A percentile compares a stretch with the other conserved stretches of the same genome.
phyloP scores from a whole-genome alignment of 2,888 invertebrate genomes.

The Bembecia ichneumoniformis region DNA sequence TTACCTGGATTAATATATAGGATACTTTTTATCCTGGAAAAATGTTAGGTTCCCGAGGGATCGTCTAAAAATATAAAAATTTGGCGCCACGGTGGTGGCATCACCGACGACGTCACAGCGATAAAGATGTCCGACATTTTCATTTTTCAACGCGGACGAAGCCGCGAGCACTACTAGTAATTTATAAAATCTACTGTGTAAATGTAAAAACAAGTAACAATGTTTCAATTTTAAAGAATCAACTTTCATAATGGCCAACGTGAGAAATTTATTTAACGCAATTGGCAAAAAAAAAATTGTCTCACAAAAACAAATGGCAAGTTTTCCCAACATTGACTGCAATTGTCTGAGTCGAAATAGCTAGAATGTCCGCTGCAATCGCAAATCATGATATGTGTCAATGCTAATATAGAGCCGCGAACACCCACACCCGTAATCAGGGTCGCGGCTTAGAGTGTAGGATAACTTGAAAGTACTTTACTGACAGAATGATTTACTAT shows the following conservation, averaged over 20 bases:
- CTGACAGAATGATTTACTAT: slow-evolving; percentile 32
- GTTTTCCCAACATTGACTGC: slow-evolving; percentile 13
- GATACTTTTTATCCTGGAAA: no score
- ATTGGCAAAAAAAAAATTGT: neutral
- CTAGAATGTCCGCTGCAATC: slow-evolving; percentile 41
- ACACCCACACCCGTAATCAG: slow-evolving; percentile 45
- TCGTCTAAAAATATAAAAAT: no score
- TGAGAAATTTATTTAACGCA: neutral
- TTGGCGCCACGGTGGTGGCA: no score
- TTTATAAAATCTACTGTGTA: no score
- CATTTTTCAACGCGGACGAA: no score
- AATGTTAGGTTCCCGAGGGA: no score
- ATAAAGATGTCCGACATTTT: no score
- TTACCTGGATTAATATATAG: no score
- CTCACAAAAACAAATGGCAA: neutral
- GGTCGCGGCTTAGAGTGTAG: slow-evolving; percentile 34
- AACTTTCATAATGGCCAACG: neutral
- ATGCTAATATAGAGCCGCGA: slow-evolving; percentile 46
- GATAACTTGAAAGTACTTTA: slow-evolving; percentile 31
- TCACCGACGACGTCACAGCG: no score
- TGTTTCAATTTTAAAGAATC: no score
- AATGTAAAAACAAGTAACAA: no score
- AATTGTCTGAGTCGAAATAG: slow-evolving; percentile 31
- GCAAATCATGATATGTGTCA: slow-evolving; percentile 52
- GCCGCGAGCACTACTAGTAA: no score